phyloP scores from a whole-genome alignment of 1,140 invertebrate species.

The Portunus trituberculatus region DNA sequence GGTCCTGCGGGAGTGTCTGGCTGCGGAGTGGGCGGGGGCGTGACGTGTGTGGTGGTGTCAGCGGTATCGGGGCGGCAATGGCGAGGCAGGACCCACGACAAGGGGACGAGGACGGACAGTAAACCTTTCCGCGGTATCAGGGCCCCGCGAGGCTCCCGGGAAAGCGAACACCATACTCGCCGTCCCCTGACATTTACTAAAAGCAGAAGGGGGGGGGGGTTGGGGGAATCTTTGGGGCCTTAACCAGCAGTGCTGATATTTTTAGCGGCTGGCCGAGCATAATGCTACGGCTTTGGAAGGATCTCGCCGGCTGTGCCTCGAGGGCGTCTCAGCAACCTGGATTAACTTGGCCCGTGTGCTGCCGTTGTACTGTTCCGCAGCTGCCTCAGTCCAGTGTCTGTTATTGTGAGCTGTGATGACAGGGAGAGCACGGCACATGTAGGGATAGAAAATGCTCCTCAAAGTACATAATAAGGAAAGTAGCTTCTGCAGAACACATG shows the following conservation, averaged over 20 bases:
- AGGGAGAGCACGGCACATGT: no score
- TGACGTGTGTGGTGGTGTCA: background rate
- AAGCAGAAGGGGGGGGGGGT: background rate
- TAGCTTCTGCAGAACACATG: no score
- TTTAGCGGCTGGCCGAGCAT: background rate
- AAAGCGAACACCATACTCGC: background rate
- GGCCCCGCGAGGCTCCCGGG: background rate
- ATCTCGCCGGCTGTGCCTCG: background rate
- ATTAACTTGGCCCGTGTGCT: background rate
- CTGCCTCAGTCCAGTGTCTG: no score
- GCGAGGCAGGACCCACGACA: background rate
- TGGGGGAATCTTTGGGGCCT: background rate
- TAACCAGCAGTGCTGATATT: background rate
- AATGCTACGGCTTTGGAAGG: background rate
- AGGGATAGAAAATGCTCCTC: no score
- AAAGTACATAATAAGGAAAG: no score
- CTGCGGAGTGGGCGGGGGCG: background rate
- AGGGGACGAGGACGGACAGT: background rate
- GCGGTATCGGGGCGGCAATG: background rate
- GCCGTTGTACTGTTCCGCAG: background rate
- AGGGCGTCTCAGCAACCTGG: background rate
- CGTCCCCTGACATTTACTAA: slow-evolving; percentile 12
- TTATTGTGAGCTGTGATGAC: no score
- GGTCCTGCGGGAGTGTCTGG: no score
- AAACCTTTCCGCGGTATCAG: background rate